A percentile compares a stretch with the other conserved stretches of the same genome.
Conservation (phyloP, 2,797 vertebrate genomes). For the Pangasius krempfi region DNA sequence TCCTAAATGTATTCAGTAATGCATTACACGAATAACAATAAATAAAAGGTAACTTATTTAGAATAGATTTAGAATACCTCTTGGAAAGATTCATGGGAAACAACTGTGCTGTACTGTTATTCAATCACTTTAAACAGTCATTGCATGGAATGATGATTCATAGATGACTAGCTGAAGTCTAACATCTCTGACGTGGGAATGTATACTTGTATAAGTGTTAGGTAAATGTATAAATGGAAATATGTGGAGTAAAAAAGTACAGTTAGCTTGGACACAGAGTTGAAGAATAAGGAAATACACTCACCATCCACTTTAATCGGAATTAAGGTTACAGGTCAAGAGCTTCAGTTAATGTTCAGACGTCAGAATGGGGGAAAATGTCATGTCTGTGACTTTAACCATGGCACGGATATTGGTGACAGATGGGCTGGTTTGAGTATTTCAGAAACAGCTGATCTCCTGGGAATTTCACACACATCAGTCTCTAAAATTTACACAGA, state of each 20-base stretch:
- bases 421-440: too few species aligned
- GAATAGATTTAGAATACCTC: not conserved
- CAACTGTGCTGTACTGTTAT: not conserved
- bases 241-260: not conserved
- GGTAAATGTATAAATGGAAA: not conserved
- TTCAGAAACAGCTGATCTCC: too few species aligned
- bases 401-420: too few species aligned
- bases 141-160: not conserved
- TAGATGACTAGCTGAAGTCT: not conserved
- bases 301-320: too few species aligned
- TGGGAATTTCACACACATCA: too few species aligned
- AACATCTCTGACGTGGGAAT: not conserved
- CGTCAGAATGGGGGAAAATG: too few species aligned
- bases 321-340: too few species aligned
- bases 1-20: slow-evolving; percentile 1
- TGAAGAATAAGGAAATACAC: not conserved
- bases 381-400: too few species aligned
- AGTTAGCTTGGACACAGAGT: not conserved
- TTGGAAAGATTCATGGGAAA: not conserved
- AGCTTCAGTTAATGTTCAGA: too few species aligned
- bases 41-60: not conserved
- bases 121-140: slow-evolving; percentile 5
- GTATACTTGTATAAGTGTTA: slow-evolving; percentile 7
- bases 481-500: too few species aligned
- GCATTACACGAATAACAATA: not conserved